Evolutionary conservation across 2,888 invertebrate genomes (phyloP).

Genomic region (Epinotia demarniana): DNA sequence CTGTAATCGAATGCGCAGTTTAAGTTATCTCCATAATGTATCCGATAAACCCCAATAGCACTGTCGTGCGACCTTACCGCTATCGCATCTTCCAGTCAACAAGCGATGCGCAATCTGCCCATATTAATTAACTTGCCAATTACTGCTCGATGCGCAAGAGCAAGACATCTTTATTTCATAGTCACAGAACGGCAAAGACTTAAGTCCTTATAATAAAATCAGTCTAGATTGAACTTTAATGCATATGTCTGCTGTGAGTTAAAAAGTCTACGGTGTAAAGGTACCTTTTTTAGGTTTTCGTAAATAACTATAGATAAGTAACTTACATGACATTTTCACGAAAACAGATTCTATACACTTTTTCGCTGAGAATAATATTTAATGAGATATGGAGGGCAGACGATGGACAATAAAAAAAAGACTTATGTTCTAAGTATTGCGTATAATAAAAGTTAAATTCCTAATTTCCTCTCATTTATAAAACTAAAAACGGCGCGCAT

Average conservation of each 20-base stretch:
- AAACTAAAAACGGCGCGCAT: too few relatives aligned
- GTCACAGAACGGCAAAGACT: background rate
- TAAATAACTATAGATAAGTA: too few relatives aligned
- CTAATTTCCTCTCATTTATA: too few relatives aligned
- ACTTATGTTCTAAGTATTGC: too few relatives aligned
- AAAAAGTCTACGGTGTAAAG: background rate
- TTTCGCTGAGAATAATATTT: too few relatives aligned
- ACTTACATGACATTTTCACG: too few relatives aligned
- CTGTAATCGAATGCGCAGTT: conserved; percentile 19
- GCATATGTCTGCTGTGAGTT: background rate
- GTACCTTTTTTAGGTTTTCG: background rate
- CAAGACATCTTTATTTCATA: conserved; percentile 58
- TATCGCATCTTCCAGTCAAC: conserved; percentile 45
- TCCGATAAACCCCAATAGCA: conserved; percentile 29
- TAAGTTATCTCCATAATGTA: conserved; percentile 32
- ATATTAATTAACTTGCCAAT: conserved; percentile 57
- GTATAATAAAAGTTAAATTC: too few relatives aligned
- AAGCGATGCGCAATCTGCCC: conserved; percentile 47
- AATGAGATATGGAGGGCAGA: too few relatives aligned
- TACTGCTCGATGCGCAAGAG: conserved; percentile 40
- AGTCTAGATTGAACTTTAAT: background rate
- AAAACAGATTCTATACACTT: too few relatives aligned
- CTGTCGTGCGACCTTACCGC: conserved; percentile 43
- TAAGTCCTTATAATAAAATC: background rate
- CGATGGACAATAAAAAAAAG: too few relatives aligned